phyloP scores from a whole-genome alignment of 2,797 vertebrate genomes.

The Rhabdophis nuchalis region DNA sequence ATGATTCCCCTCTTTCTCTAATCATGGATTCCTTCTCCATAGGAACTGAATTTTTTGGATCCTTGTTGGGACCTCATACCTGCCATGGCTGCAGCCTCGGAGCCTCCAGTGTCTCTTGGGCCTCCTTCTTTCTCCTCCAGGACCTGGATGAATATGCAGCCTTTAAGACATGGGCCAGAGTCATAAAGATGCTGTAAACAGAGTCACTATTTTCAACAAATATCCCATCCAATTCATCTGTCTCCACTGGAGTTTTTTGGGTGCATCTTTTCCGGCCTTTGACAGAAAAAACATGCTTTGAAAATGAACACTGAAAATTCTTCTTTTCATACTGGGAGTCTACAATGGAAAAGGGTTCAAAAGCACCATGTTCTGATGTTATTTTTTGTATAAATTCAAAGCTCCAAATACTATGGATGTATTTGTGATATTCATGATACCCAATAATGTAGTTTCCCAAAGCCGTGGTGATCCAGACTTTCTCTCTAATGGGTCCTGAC shows the following conservation, averaged over 20 bases:
- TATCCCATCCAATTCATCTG: neutral
- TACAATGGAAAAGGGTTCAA: neutral
- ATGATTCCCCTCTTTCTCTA: too few species aligned
- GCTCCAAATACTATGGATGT: neutral
- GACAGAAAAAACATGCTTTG: neutral
- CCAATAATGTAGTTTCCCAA: neutral
- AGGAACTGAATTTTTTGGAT: too few species aligned
- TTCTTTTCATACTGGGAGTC: neutral
- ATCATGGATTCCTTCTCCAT: too few species aligned
- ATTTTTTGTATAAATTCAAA: neutral
- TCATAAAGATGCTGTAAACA: neutral
- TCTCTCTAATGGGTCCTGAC: neutral
- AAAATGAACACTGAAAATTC: neutral
- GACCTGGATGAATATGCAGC: neutral
- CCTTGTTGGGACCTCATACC: neutral
- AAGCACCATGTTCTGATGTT: rapidly evolving
- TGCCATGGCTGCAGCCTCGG: neutral
- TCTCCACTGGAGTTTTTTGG: neutral
- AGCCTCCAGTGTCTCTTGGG: neutral
- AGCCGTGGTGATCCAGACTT: neutral
- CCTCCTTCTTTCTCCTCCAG: too few species aligned
- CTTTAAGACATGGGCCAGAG: neutral
- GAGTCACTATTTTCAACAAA: neutral
- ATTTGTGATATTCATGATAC: neutral
- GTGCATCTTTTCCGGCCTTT: neutral